Evolutionary conservation across 2,888 invertebrate species (phyloP), one percentile per base, ranked within the genome.

Genomic region (Iselma pallidipennis): DNA sequence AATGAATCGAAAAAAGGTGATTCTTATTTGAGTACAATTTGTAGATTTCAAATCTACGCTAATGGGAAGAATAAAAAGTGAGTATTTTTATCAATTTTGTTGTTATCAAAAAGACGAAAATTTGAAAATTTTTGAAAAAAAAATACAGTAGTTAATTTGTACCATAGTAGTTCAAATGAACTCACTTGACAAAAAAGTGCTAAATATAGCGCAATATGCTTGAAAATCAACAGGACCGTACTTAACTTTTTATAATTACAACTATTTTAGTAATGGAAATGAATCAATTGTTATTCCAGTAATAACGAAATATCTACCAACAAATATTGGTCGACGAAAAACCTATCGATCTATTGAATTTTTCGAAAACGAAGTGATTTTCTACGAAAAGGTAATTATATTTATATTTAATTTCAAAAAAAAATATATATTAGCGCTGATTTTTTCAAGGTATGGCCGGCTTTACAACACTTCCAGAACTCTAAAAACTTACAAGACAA

Each of bases 341-440:
- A 87, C 91, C 0, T 91, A 85, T 69, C 83, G 87, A 59, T 88
- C 87, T 37, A 74, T 82, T 2, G 89, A 88, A 51, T 91, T 91
- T 76, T 91, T 91, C 72, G 81, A 82, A 63, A 91, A 91, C 73
- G 91, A 91, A 79, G 88, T 88, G 0, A 80, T 82, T 55, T 91
- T 91, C 75, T 91, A 91, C 76, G 80, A 81, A 37, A 79, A 78
- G 64, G 83, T 78, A 71, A 55, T 26, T n/a, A 19, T n/a, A 57
- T 45, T 9, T 25, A 12, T 5, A 31, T 29, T 33, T 23, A 25
- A 26, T n/a, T n/a, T n/a, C n/a, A n/a, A n/a, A n/a, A n/a, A n/a
- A n/a, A n/a, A n/a, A n/a, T n/a, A n/a, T n/a, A n/a, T n/a, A n/a
- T n/a, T 55, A 49, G 52, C 42, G 14, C 6, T 28, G 29, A 55